Percentiles rank a stretch among this genome's conserved stretches.
phyloP scores from a whole-genome alignment of 2,113 vertebrate species.

The Microtus oregoni region DNA sequence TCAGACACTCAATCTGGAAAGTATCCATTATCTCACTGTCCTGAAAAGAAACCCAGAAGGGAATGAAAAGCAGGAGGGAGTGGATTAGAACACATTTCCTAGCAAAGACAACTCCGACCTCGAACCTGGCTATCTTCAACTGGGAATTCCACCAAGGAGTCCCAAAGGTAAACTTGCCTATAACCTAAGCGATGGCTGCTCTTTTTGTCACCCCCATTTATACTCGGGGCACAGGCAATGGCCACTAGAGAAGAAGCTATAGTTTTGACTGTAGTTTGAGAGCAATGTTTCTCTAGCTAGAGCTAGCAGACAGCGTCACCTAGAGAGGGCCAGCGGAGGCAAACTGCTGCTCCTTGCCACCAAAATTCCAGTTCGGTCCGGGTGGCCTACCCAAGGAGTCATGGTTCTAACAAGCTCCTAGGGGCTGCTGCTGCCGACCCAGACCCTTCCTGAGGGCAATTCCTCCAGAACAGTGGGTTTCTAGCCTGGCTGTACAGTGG shows the following conservation, averaged over 20 bases:
- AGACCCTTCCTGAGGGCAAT: neutral
- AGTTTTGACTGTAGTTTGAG: neutral
- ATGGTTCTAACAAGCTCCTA: neutral
- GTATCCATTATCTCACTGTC: constrained; percentile 89
- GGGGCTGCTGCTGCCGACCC: neutral
- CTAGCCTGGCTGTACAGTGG: neutral
- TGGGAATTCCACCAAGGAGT: neutral
- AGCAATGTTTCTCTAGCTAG: neutral
- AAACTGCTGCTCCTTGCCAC: neutral
- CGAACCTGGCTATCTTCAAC: neutral
- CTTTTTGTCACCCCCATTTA: neutral
- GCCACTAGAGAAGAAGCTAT: neutral
- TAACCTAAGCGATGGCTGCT: neutral
- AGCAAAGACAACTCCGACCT: neutral
- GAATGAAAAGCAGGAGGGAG: neutral
- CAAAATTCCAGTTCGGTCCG: neutral
- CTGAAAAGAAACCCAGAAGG: constrained; percentile 82
- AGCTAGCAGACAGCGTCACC: neutral
- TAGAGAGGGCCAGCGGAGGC: neutral
- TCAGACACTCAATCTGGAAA: constrained; percentile 92
- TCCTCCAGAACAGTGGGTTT: neutral
- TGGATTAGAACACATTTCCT: neutral
- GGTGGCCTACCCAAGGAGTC: neutral
- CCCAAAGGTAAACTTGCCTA: neutral
- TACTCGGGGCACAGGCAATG: neutral